phyloP scores from a whole-genome alignment of 1,140 invertebrate genomes.

The Drosophila leontia region DNA sequence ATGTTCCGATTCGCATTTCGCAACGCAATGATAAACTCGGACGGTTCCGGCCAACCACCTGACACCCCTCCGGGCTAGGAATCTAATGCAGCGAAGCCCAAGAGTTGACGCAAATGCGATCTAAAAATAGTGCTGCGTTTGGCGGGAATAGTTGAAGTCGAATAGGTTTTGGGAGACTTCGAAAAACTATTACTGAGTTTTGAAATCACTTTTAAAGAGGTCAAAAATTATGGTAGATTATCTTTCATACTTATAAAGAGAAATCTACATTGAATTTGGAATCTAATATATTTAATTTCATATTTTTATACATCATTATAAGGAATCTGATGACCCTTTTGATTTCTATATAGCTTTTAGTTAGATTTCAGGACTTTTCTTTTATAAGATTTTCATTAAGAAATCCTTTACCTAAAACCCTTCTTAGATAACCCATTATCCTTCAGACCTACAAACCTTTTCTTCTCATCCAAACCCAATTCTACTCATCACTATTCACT shows the following conservation, averaged over 20 bases:
- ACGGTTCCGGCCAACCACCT: constrained; percentile 65
- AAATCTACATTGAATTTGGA: background rate
- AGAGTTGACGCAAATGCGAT: constrained; percentile 25
- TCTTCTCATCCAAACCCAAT: background rate
- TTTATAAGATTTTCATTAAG: background rate
- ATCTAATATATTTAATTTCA: background rate
- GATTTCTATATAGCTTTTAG: too few species aligned
- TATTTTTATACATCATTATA: background rate
- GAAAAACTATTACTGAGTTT: background rate
- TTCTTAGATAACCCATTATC: too few species aligned
- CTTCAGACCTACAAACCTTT: background rate
- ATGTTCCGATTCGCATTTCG: constrained; percentile 82
- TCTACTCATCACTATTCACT: constrained; percentile 17
- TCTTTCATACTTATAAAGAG: rapidly evolving
- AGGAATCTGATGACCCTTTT: background rate
- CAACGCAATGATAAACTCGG: constrained; percentile 77
- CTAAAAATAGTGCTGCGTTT: constrained; percentile 5
- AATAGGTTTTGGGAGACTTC: background rate
- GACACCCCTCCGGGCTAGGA: constrained; percentile 9
- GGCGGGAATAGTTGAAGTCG: background rate
- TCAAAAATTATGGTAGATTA: background rate
- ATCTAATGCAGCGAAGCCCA: background rate
- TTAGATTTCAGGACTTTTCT: too few species aligned
- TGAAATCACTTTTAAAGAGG: background rate
- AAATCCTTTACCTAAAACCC: background rate